A percentile compares a stretch with the other conserved stretches of the same genome.
Conservation (phyloP, 2,888 invertebrate species). For the Plagodis pulveraria region DNA sequence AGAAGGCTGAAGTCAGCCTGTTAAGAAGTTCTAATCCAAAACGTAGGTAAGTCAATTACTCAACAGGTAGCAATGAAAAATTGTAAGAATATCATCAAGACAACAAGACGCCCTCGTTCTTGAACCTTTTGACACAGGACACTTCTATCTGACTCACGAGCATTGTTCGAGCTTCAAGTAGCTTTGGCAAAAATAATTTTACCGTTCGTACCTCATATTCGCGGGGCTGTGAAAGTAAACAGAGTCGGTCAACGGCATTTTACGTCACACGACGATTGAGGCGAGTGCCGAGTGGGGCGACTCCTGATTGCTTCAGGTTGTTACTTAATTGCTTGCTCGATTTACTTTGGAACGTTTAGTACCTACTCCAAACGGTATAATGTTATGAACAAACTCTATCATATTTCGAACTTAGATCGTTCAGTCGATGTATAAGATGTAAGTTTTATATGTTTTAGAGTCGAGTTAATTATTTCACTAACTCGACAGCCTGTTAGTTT, state of each 20-base stretch:
- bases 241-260: constrained; percentile 58
- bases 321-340: constrained; percentile 37
- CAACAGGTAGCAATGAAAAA: too few relatives aligned
- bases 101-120: constrained; percentile 5
- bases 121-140: constrained; percentile 23
- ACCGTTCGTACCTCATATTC: constrained; percentile 12
- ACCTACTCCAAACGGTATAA: too few relatives aligned
- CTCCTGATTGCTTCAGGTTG: constrained; percentile 34
- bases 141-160: constrained; percentile 21
- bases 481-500: too few relatives aligned
- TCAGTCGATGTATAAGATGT: too few relatives aligned
- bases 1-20: too few relatives aligned
- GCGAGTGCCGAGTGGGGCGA: constrained; percentile 38
- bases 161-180: constrained; percentile 12
- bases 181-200: constrained; percentile 5
- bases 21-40: too few relatives aligned
- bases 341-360: constrained; percentile 7
- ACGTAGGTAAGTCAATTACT: too few relatives aligned
- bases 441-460: too few relatives aligned
- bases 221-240: constrained; percentile 56
- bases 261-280: constrained; percentile 47
- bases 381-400: too few relatives aligned
- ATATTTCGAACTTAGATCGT: too few relatives aligned
- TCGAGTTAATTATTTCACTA: too few relatives aligned
- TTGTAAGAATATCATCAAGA: too few relatives aligned